phyloP scores from a whole-genome alignment of 2,797 vertebrate species.

The Ptychobarbus kaznakovi region DNA sequence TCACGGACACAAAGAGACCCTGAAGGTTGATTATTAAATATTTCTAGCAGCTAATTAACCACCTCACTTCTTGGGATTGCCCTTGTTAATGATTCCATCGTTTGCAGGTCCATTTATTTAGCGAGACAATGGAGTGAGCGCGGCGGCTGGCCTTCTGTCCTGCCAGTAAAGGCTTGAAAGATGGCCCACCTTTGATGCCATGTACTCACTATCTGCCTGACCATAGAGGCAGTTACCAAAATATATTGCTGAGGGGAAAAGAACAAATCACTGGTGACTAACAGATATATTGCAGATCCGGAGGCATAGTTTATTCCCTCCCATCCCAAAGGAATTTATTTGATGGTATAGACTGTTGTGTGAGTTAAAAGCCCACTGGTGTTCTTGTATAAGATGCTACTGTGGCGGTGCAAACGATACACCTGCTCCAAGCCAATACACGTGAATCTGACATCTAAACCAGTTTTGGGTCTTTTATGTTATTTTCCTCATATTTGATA shows the following conservation, averaged over 20 bases:
- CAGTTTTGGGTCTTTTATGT: slow-evolving; percentile 27
- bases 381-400: slow-evolving; percentile 72
- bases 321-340: slow-evolving; percentile 35
- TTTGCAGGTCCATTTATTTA: slow-evolving; percentile 73
- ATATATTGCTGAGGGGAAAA: slow-evolving; percentile 82
- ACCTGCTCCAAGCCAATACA: slow-evolving; percentile 74
- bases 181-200: slow-evolving; percentile 77
- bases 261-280: slow-evolving; percentile 85
- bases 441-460: slow-evolving; percentile 53
- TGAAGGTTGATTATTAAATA: slow-evolving; percentile 56
- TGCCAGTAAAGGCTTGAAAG: slow-evolving; percentile 79
- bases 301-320: slow-evolving; percentile 80
- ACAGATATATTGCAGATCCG: slow-evolving; percentile 82
- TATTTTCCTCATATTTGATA: slow-evolving; percentile 10
- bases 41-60: slow-evolving; percentile 65
- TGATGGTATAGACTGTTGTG: slow-evolving; percentile 46
- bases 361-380: slow-evolving; percentile 71
- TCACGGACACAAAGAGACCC: slow-evolving; percentile 57
- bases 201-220: slow-evolving; percentile 78
- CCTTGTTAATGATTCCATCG: slow-evolving; percentile 72
- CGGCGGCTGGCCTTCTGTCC: slow-evolving; percentile 77
- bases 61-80: slow-evolving; percentile 44
- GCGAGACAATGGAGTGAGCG: slow-evolving; percentile 66
- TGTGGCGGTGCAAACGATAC: slow-evolving; percentile 73
- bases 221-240: slow-evolving; percentile 81